Percentiles rank a stretch among this genome's conserved stretches.
Conservation (phyloP, 2,113 vertebrate species). For the Lophius piscatorius region DNA sequence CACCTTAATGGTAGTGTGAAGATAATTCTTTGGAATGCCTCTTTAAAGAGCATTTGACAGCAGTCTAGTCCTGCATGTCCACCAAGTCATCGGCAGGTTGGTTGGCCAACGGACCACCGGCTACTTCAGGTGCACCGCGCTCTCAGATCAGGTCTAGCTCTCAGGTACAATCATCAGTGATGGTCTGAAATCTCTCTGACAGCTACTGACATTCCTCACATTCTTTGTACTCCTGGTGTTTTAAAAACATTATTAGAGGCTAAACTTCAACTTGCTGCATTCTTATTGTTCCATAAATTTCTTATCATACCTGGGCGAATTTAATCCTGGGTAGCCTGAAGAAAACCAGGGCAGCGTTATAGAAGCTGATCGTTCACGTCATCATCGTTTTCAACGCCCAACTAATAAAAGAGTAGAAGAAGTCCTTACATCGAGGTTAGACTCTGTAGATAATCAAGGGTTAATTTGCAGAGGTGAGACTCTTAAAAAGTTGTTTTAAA, state of each 20-base stretch:
- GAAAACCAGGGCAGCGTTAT: slow-evolving; percentile 33
- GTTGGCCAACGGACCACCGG: slow-evolving; percentile 29
- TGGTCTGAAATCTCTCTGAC: slow-evolving; percentile 12
- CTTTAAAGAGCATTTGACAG: slow-evolving; percentile 5
- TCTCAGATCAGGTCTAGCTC: slow-evolving; percentile 50
- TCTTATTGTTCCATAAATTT: slow-evolving; percentile 4
- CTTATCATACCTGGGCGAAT: neutral
- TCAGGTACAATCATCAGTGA: slow-evolving; percentile 58
- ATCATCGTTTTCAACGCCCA: too few relatives aligned
- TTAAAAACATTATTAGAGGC: slow-evolving; percentile 4
- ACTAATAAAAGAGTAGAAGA: too few relatives aligned
- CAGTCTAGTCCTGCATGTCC: neutral
- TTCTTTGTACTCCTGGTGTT: neutral
- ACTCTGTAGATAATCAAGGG: neutral
- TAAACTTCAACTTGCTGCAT: slow-evolving; percentile 7
- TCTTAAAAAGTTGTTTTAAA: neutral
- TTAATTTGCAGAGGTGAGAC: neutral
- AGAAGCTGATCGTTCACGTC: too few relatives aligned
- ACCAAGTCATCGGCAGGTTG: neutral
- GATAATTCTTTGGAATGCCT: neutral
- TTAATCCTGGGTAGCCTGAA: neutral
- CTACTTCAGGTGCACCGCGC: slow-evolving; percentile 35
- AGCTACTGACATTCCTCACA: slow-evolving; percentile 34
- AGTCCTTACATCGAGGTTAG: neutral
- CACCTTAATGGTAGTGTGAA: too few relatives aligned